Evolutionary conservation across 2,888 invertebrate species (phyloP), one percentile per base, ranked within the genome.

Genomic region (Drosophila fungiperda): DNA sequence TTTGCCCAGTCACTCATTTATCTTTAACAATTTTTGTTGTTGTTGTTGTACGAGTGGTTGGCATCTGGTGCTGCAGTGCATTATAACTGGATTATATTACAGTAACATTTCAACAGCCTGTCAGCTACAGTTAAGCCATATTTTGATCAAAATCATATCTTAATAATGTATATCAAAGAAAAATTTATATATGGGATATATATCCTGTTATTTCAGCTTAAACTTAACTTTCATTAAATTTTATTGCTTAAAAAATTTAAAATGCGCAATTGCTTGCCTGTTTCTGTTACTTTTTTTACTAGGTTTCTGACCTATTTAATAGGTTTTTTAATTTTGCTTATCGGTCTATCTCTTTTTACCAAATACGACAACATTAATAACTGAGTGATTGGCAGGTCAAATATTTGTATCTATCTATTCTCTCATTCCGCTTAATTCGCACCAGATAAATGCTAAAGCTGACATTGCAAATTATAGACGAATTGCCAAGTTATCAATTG

Each of bases 1-100:
- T 36, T 53, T 68, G 57, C 42, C 45, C 66, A 58, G 50, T 58
- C 67, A 66, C 67, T 52, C 53, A 58, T 53, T 67, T 36, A 38
- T 17, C 54, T 36, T 23, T 0, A 23, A 17, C 26, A 23, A 8
- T n/a, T 49, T 23, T 23, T n/a, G 53, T 2, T 45, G 42, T 12
- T 62, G 58, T 29, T 58, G 48, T 20, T 33, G 61, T 52, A 23
- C 36, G 17, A 50, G 68, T 68, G 71, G 60, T 52, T 59, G 50
- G 70, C 59, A 35, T 68, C 36, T 32, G 60, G 32, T 49, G 55
- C 52, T 40, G 29, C 32, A 29, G 32, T 35, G 11, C 29, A 32
- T 50, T 42, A 9, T 3, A 35, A 40, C 45, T 49, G 23, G 20
- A 71, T 49, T 26, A 36, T 61, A 15, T 15, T 53, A 48, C 42